Percentiles rank a stretch among this genome's conserved stretches.
Conservation (phyloP, 2,797 vertebrate genomes). For the Acanthiza pusilla region DNA sequence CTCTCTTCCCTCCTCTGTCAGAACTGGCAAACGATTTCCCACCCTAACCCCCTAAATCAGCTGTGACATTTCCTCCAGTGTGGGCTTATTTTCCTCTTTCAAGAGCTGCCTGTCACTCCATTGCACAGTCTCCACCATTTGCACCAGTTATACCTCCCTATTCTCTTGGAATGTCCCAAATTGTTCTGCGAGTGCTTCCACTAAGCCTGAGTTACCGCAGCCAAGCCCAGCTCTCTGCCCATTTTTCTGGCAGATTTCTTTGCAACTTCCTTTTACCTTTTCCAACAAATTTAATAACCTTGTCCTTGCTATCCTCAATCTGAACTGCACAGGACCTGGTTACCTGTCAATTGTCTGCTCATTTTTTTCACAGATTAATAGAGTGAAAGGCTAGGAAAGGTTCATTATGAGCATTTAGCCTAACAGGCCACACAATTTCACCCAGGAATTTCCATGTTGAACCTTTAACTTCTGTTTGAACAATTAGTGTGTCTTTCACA, state of each 20-base stretch:
- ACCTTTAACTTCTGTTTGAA: slow-evolving; percentile 27
- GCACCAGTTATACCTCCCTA: not conserved
- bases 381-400: not conserved
- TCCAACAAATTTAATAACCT: not conserved
- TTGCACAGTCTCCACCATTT: not conserved
- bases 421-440: not conserved
- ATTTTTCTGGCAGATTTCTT: not conserved
- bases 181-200: not conserved
- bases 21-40: not conserved
- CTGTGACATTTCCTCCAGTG: not conserved
- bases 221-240: not conserved
- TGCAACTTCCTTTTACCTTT: not conserved
- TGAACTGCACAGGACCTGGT: not conserved
- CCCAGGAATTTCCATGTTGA: not conserved
- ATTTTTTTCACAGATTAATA: not conserved
- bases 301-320: not conserved
- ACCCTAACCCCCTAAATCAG: not conserved
- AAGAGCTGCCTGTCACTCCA: not conserved
- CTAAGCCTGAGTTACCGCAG: not conserved
- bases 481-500: not conserved
- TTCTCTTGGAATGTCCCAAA: not conserved
- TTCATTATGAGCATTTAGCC: slow-evolving; percentile 14
- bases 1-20: not conserved
- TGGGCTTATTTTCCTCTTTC: not conserved
- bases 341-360: not conserved